A percentile compares a stretch with the other conserved stretches of the same genome.
Conservation (phyloP, 2,797 vertebrate genomes). For the Diplodus puntazzo region DNA sequence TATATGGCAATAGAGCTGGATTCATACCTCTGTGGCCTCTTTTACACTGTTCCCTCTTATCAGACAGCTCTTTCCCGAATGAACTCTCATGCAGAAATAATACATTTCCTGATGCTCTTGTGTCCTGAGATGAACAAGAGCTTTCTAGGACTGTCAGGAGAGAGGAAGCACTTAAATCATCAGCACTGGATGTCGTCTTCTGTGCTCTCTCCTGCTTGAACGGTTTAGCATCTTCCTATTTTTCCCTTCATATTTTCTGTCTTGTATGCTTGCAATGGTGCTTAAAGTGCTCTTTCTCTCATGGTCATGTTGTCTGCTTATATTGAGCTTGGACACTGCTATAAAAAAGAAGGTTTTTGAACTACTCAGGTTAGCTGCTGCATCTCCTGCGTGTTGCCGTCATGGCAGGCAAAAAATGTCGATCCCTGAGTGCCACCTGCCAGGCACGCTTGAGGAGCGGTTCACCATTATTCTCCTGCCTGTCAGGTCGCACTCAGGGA, state of each 20-base stretch:
- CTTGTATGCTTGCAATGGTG: not conserved
- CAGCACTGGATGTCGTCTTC: not conserved
- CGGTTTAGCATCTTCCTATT: not conserved
- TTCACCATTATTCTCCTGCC: no score
- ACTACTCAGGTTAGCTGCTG: no score
- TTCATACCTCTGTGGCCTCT: no score
- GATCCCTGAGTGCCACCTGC: no score
- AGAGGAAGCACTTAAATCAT: conserved; percentile 36
- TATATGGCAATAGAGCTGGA: no score
- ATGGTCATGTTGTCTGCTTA: not conserved
- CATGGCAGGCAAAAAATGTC: no score
- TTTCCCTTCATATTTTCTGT: not conserved
- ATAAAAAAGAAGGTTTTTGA: no score
- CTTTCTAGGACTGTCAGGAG: conserved; percentile 22
- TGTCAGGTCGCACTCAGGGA: no score
- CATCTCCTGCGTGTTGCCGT: no score
- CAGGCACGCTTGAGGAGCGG: no score
- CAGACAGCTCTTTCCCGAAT: not conserved
- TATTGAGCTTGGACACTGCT: not conserved
- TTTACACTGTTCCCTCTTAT: not conserved
- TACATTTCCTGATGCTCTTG: not conserved
- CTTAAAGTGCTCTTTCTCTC: not conserved
- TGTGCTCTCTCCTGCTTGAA: not conserved
- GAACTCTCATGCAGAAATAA: conserved; percentile 12
- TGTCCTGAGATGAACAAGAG: conserved; percentile 18